These are phyloP conservation scores for Oophaga sylvatica DNA, from an alignment of 2,797 vertebrate species.

Conservation along the genomic window DNA sequence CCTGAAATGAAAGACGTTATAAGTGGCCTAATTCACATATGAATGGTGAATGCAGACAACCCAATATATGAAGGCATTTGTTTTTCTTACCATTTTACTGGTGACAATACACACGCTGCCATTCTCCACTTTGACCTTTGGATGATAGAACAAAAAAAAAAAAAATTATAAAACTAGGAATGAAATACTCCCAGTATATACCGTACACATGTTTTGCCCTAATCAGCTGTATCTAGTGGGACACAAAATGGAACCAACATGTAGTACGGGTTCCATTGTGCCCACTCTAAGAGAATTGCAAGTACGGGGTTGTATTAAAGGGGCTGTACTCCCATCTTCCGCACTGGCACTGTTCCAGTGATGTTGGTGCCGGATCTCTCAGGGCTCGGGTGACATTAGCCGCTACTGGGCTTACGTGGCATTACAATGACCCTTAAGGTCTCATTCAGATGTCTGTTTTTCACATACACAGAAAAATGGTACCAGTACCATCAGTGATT, in stretches of 20 bases:
- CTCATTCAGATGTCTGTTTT: too few species aligned
- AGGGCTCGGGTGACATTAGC: too few species aligned
- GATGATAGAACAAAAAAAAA: conserved; percentile 16
- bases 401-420: too few species aligned
- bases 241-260: neutral
- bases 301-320: too few species aligned
- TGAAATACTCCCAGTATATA: neutral
- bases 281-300: too few species aligned
- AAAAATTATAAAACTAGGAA: neutral
- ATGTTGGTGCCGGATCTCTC: too few species aligned
- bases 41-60: neutral
- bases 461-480: too few species aligned
- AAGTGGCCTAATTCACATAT: neutral
- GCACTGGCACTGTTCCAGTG: too few species aligned
- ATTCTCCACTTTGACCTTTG: conserved; percentile 80
- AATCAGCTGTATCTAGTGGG: neutral
- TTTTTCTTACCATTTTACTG: conserved; percentile 74
- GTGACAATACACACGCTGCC: conserved; percentile 81
- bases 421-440: too few species aligned
- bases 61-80: neutral
- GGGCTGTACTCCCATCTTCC: too few species aligned
- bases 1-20: conserved; percentile 14
- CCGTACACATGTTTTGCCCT: neutral
- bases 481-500: too few species aligned
- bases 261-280: too few species aligned